Conservation (phyloP, 2,113 vertebrate species). For the Tauraco erythrolophus region DNA sequence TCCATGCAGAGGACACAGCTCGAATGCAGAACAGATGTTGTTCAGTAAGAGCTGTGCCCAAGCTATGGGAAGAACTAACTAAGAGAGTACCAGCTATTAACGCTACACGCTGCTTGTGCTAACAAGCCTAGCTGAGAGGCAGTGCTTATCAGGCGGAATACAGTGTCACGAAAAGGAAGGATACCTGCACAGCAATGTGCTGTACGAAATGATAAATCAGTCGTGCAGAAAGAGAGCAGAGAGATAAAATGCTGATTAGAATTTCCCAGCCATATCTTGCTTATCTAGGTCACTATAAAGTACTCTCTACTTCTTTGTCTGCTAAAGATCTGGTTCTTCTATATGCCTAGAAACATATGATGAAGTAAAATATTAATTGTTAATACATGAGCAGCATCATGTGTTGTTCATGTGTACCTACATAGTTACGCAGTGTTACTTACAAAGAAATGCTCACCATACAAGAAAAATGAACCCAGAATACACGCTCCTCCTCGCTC, state of each 20-base stretch:
- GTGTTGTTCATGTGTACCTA: background rate
- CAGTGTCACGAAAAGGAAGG: background rate
- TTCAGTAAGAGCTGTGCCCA: rapidly evolving
- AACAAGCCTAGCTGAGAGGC: background rate
- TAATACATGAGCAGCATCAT: background rate
- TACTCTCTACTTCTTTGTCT: background rate
- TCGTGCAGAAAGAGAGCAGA: background rate
- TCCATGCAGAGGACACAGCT: background rate
- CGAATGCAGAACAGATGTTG: background rate
- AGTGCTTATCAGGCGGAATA: background rate
- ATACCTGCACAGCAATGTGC: background rate
- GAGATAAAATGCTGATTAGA: background rate
- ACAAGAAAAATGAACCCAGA: background rate
- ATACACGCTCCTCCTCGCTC: background rate
- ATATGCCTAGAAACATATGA: background rate
- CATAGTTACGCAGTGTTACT: rapidly evolving
- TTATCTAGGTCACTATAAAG: background rate
- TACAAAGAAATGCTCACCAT: background rate
- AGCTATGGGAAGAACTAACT: background rate
- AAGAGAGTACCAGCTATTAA: background rate
- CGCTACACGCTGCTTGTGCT: background rate
- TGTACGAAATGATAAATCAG: background rate
- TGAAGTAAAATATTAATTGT: background rate
- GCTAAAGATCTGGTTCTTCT: background rate
- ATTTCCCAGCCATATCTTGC: background rate